Percentiles rank a stretch among this genome's conserved stretches.
Evolutionary conservation across 2,888 invertebrate species (phyloP).

Genomic region (Drosophila vallismaia): DNA sequence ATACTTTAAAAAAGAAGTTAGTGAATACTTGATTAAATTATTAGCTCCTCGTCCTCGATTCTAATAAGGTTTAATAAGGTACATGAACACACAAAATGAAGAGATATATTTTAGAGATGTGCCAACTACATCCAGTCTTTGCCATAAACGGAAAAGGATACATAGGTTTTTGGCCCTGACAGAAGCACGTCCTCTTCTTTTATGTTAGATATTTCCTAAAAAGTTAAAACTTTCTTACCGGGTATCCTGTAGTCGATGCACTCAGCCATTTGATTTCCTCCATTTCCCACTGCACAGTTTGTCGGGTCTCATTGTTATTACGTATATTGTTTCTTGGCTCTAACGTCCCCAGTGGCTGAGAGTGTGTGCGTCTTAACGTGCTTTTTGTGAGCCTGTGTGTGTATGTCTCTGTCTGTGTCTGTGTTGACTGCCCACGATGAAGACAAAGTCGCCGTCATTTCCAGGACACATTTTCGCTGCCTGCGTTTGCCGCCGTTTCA

Average conservation of each 20-base stretch:
- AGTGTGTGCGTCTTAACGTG: constrained; percentile 38
- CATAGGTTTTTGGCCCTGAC: too few relatives aligned
- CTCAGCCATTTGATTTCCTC: not conserved
- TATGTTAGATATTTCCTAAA: too few relatives aligned
- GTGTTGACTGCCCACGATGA: constrained; percentile 50
- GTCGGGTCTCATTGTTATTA: constrained; percentile 54
- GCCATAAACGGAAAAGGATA: too few relatives aligned
- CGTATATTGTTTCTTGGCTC: constrained; percentile 52
- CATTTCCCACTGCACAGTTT: constrained; percentile 50
- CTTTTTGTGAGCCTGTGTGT: constrained; percentile 12
- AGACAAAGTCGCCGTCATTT: constrained; percentile 66
- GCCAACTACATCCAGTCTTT: too few relatives aligned
- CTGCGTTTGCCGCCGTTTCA: constrained; percentile 52
- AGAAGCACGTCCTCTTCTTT: too few relatives aligned
- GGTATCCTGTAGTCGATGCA: constrained; percentile 45
- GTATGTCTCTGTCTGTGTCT: constrained; percentile 15
- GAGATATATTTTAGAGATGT: too few relatives aligned
- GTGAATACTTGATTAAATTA: too few relatives aligned
- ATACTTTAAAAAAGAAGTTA: too few relatives aligned
- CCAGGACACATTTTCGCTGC: constrained; percentile 61
- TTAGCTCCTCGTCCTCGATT: too few relatives aligned
- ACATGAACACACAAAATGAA: too few relatives aligned
- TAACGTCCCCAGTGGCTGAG: constrained; percentile 49
- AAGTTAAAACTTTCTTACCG: not conserved
- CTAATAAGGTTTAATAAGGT: too few relatives aligned